phyloP scores from a whole-genome alignment of 2,797 vertebrate genomes.

The Chaetodon trifasciatus region DNA sequence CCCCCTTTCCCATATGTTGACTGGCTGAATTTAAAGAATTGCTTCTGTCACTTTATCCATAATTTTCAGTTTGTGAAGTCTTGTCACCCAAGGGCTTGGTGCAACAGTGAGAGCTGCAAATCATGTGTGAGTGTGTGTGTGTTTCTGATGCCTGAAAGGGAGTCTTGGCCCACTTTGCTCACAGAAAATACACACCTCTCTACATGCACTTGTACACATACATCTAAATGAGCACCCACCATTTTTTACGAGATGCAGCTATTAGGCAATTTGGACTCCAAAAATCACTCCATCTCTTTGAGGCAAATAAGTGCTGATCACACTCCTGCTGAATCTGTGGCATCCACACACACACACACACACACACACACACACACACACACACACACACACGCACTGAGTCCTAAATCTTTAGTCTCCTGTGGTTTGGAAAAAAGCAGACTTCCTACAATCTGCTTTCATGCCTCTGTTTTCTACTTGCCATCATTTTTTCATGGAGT shows the following conservation, averaged over 20 bases:
- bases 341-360: neutral
- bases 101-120: conserved; percentile 54
- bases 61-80: conserved; percentile 68
- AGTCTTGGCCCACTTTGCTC: conserved; percentile 1
- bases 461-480: neutral
- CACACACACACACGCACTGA: neutral
- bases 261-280: conserved; percentile 26
- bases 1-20: conserved; percentile 40
- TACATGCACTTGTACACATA: neutral
- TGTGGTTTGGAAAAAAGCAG: conserved; percentile 24
- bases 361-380: neutral
- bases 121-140: conserved; percentile 50
- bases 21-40: conserved; percentile 60
- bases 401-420: conserved; percentile 16
- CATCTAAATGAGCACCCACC: conserved; percentile 5
- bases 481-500: neutral
- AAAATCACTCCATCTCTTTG: conserved; percentile 14
- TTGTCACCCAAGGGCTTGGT: conserved; percentile 62
- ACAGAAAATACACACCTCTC: neutral
- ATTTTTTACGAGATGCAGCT: conserved; percentile 25
- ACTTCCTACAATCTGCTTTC: neutral
- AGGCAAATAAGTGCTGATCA: conserved; percentile 39
- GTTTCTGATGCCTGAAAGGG: conserved; percentile 48
- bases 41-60: conserved; percentile 74
- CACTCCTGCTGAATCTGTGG: conserved; percentile 24